Percentiles rank a stretch among this genome's conserved stretches.
Conservation (phyloP, 2,797 vertebrate species). For the Anisognathus igniventris region DNA sequence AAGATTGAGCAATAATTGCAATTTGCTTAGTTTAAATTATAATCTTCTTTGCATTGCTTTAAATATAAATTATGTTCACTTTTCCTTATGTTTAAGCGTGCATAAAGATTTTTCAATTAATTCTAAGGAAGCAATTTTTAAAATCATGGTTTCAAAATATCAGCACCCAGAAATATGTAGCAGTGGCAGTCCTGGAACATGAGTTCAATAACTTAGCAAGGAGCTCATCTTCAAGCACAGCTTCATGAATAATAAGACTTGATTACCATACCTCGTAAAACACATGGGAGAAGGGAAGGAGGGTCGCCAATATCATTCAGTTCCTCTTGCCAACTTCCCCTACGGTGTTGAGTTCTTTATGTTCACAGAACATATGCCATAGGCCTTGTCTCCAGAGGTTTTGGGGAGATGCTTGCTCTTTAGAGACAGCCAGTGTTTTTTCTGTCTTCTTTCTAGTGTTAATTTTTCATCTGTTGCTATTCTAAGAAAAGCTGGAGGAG, state of each 20-base stretch:
- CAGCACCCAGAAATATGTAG: neutral
- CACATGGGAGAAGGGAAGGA: neutral
- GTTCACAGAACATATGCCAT: neutral
- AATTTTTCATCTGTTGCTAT: neutral
- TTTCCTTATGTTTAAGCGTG: conserved; percentile 9
- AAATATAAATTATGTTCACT: conserved; percentile 33
- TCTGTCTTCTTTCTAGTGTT: neutral
- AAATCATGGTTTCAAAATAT: neutral
- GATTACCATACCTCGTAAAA: neutral
- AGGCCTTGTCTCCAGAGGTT: neutral
- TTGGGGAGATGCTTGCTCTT: neutral
- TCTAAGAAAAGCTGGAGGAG: neutral
- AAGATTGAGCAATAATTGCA: conserved; percentile 62
- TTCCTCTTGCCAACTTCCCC: neutral
- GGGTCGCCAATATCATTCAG: fast-evolving
- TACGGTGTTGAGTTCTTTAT: neutral
- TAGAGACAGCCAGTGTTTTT: neutral
- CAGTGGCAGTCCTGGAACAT: neutral
- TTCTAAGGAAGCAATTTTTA: conserved; percentile 19
- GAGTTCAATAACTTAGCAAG: neutral
- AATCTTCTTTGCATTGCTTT: conserved; percentile 56
- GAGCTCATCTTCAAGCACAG: neutral
- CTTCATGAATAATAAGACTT: neutral
- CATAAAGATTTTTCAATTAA: conserved; percentile 53
- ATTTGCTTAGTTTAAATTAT: conserved; percentile 62